phyloP scores from a whole-genome alignment of 2,797 vertebrate species.

The Alca torda region DNA sequence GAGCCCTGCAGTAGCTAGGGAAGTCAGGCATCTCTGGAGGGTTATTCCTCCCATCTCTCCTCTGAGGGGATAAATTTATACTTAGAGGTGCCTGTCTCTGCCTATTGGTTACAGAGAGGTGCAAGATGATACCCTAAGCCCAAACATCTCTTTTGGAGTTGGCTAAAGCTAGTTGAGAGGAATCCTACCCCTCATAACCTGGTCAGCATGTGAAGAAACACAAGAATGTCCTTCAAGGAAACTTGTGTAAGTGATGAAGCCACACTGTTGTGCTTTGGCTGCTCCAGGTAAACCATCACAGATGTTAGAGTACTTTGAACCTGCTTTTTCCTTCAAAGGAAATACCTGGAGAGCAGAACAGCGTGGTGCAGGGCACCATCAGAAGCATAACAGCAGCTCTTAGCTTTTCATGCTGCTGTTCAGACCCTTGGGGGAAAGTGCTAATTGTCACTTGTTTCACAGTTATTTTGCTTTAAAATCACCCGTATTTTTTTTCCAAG shows the following conservation, averaged over 20 bases:
- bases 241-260: not conserved
- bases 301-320: not conserved
- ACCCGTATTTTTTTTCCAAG: not conserved
- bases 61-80: not conserved
- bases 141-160: not conserved
- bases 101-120: not conserved
- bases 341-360: not conserved
- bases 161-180: not conserved
- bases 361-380: not conserved
- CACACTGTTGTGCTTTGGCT: not conserved
- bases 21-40: not conserved
- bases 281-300: not conserved
- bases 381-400: not conserved
- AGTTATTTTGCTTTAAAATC: constrained; percentile 1
- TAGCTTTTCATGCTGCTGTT: not conserved
- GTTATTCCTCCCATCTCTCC: not conserved
- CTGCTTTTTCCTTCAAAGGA: not conserved
- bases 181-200: not conserved
- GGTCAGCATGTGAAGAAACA: not conserved
- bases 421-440: not conserved
- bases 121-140: not conserved
- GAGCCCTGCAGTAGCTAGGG: not conserved
- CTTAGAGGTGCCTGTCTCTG: not conserved
- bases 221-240: not conserved
- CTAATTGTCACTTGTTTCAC: not conserved